Percentiles rank a stretch among this genome's conserved stretches.
phyloP scores from a whole-genome alignment of 2,888 invertebrate genomes.

The Drosophila paramelanica region DNA sequence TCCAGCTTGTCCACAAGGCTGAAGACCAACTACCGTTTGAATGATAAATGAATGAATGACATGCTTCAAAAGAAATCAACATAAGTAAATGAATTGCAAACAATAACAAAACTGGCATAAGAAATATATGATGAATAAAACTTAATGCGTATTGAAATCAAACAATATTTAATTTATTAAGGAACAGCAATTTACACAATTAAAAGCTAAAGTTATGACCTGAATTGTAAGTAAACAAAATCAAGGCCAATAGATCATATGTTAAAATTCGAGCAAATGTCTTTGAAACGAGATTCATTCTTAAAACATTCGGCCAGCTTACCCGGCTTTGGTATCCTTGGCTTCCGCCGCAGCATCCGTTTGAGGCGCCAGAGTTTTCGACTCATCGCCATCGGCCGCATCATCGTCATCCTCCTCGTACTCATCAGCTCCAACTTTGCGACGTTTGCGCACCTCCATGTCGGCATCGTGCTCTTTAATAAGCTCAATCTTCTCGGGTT shows the following conservation, averaged over 20 bases:
- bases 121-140: constrained; percentile 39
- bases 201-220: constrained; percentile 64
- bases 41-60: constrained; percentile 33
- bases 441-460: constrained; percentile 79
- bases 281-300: constrained; percentile 43
- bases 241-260: constrained; percentile 37
- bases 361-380: constrained; percentile 5
- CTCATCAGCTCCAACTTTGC: constrained; percentile 71
- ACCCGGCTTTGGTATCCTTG: constrained; percentile 82
- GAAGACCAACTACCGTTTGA: constrained; percentile 18
- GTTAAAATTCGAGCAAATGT: constrained; percentile 66
- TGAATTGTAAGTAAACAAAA: constrained; percentile 30
- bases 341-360: constrained; percentile 42
- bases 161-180: constrained; percentile 70
- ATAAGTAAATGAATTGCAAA: constrained; percentile 31
- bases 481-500: constrained; percentile 83
- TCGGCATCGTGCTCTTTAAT: constrained; percentile 84
- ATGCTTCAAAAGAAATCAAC: constrained; percentile 36
- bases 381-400: constrained; percentile 29
- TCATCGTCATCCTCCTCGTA: constrained; percentile 67
- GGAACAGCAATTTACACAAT: constrained; percentile 71
- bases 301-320: constrained; percentile 65
- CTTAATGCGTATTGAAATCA: constrained; percentile 57
- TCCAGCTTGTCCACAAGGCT: neutral
- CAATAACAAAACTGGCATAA: constrained; percentile 24